These are phyloP conservation scores for Drosophila leonis DNA, from an alignment of 2,888 invertebrate species.

Conservation along the genomic window DNA sequence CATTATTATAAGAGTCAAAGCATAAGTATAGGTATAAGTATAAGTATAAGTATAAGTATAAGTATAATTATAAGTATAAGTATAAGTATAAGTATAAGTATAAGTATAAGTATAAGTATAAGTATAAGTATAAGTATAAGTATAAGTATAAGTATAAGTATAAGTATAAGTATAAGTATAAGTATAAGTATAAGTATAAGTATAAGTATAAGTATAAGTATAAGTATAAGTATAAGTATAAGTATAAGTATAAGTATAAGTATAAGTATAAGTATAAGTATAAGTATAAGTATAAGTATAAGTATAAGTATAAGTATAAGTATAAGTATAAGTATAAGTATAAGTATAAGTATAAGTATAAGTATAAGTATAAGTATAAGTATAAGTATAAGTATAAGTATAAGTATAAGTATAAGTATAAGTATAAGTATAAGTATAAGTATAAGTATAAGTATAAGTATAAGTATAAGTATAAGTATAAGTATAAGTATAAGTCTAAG, in stretches of 20 bases:
- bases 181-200: neutral
- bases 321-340: neutral
- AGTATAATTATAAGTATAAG: neutral
- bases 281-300: neutral
- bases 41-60: neutral
- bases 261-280: neutral
- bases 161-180: neutral
- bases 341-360: neutral
- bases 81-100: neutral
- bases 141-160: neutral
- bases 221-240: neutral
- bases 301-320: neutral
- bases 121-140: neutral
- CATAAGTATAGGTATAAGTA: neutral
- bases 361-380: neutral
- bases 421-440: neutral
- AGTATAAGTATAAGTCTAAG: constrained; percentile 1
- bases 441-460: neutral
- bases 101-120: neutral
- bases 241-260: neutral
- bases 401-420: neutral
- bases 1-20: neutral
- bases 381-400: neutral
- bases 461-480: neutral
- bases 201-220: neutral